Base-by-base conservation (phyloP, 1,140 invertebrate genomes). In the Polypedilum vanderplanki region DNA sequence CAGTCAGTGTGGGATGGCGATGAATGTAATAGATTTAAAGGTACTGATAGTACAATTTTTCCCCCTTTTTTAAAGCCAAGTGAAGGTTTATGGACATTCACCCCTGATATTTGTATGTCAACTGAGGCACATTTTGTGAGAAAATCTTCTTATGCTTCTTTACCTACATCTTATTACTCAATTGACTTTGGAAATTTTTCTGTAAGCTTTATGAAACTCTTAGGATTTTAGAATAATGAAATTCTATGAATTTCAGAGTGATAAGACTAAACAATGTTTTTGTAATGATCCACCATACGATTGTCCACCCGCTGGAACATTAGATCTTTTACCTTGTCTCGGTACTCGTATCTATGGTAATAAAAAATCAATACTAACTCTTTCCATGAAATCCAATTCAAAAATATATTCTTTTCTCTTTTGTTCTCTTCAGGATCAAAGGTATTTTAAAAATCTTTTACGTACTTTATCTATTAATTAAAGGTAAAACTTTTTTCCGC, bases 31-130 rank as follows among this genome's bases (percentile, higher is more conserved):
- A 79, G 85, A 1, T 90, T 85, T 77, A 83, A 86, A 15, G 92
- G 92, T 3, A 91, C 90, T 0, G 92, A 94, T 79, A 88, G 89
- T 0, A 91, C 91, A 0, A 87, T 93, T 5, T 93, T 93, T 80
- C 86, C 90, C 4, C 90, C 92, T 0, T 88, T 87, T 76, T 81
- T 90, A 17, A 87, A 84, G 0, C 84, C 82, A 73, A 85, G 86
- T n/a, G 87, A 88, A 57, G 85, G 87, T 3, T 78, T 91, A 5
- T 83, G 87, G 75, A 87, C 88, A 0, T 91, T 87, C 77, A 84
- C 87, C 1, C 83, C 86, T 0, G 89, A 90, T 79, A 78, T 93
- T 10, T 93, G 91, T 82, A 86, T 90, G 78, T 87, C 89, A 0
- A 81, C 93, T 20, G 85, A 83, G 20, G 86, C 90, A 0, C 83